Base-by-base conservation (phyloP, 2,888 invertebrate species). In the Protodeltote pygarga region DNA sequence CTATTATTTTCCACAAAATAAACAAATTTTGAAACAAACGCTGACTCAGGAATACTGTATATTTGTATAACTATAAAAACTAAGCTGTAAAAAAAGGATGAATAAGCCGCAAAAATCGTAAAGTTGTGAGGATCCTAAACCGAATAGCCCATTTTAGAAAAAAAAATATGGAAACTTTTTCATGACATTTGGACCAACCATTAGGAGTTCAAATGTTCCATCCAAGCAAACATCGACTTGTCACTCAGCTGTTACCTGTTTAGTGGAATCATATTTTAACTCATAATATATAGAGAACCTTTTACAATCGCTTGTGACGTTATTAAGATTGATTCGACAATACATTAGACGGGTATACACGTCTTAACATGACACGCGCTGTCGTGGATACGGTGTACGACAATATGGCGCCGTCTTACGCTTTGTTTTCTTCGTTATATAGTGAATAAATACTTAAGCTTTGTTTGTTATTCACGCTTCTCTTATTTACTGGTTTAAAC, bases 271-370 rank as follows among this genome's bases (percentile, higher is more conserved):
- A n/a, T 11, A 9, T 3, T 5, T 13, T 20, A 3, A 5, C 10
- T 1, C 1, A 5, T 13, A 14, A 4, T 14, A 10, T 4, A 2
- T 3, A 1, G 3, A n/a, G 21, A 21, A 8, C 9, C 21, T 13
- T 21, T n/a, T 33, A 47, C 37, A 59, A 59, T 64, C 42, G 42
- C 10, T 16, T 9, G 34, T 19, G 57, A 52, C 38, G 29, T 40
- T 29, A 54, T 48, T 50, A 65, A 60, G 70, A 65, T 65, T 42
- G 70, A 65, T 65, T 40, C 19, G 41, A 5, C 32, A 41, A 54
- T 46, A 65, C 55, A 54, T 69, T 60, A 65, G 47, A 46, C 62
- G 39, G 23, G 42, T 60, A 60, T 37, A 27, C 54, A 44, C 20
- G 40, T 28, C 37, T 39, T n/a, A 13, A 34, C 51, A 19, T 19